These are phyloP conservation scores for Camelus bactrianus DNA, from an alignment of 2,113 vertebrate genomes.

Conservation along the genomic window DNA sequence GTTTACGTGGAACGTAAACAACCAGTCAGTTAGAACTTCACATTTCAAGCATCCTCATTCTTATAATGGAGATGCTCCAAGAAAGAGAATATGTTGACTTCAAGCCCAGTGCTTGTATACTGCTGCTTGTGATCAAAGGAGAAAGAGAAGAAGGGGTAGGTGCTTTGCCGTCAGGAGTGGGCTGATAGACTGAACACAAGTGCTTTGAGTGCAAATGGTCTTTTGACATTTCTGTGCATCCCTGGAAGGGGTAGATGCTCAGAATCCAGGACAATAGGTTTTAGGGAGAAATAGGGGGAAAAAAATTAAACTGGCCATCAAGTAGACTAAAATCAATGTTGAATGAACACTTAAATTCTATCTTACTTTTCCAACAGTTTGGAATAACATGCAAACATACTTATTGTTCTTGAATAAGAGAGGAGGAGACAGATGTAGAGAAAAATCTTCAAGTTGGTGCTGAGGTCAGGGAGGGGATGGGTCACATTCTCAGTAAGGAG, in stretches of 20 bases:
- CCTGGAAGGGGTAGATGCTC: background rate
- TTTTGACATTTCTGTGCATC: background rate
- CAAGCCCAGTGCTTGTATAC: background rate
- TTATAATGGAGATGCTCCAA: background rate
- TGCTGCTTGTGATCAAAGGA: background rate
- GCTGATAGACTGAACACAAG: background rate
- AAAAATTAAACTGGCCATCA: background rate
- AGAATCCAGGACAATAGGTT: background rate
- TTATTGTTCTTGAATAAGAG: background rate
- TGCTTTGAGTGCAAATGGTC: background rate
- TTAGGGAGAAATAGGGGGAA: background rate
- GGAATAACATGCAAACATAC: background rate
- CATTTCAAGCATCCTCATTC: background rate
- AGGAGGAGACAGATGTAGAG: background rate
- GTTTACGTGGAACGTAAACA: background rate
- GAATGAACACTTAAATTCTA: background rate
- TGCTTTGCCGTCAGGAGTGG: background rate
- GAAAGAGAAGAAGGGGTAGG: background rate
- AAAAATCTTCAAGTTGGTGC: background rate
- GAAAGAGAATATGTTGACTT: background rate
- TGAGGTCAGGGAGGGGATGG: no score
- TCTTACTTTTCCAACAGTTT: background rate
- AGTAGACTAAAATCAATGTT: constrained; percentile 6
- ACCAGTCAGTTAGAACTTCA: background rate
- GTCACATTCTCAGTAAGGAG: background rate